Conservation (phyloP, 2,797 vertebrate species). For the Ficedula albicollis region DNA sequence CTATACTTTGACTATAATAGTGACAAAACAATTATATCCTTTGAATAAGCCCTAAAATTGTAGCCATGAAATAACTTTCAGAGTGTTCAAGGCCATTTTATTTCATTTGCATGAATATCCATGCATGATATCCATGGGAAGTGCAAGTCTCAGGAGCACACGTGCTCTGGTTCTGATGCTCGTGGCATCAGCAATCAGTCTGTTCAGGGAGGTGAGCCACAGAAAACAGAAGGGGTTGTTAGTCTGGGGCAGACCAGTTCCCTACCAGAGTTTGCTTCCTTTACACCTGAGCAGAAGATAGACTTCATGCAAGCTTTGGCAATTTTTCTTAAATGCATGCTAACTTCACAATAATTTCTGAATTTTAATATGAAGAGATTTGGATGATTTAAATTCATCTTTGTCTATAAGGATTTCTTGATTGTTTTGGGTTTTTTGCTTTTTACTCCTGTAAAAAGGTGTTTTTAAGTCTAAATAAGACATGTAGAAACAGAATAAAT, state of each 20-base stretch:
- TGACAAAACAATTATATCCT: neutral
- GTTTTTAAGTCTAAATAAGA: rapidly evolving
- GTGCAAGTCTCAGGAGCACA: neutral
- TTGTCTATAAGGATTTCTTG: neutral
- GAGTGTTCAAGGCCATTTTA: neutral
- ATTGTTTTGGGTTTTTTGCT: neutral
- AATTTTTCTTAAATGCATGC: neutral
- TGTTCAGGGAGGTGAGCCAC: neutral
- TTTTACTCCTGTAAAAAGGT: neutral
- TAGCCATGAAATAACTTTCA: neutral
- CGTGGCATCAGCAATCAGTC: neutral
- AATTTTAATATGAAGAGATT: neutral
- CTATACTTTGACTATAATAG: neutral
- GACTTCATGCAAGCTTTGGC: neutral
- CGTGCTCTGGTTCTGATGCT: neutral
- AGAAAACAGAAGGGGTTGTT: neutral
- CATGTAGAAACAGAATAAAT: neutral
- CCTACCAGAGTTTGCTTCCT: neutral
- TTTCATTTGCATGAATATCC: neutral
- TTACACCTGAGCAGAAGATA: neutral
- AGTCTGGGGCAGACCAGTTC: neutral
- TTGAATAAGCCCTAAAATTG: neutral
- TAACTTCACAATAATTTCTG: neutral
- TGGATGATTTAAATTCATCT: neutral
- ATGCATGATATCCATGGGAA: neutral